A percentile compares a stretch with the other conserved stretches of the same genome.
Conservation (phyloP, 2,797 vertebrate species). For the Enteromius paludinosus region DNA sequence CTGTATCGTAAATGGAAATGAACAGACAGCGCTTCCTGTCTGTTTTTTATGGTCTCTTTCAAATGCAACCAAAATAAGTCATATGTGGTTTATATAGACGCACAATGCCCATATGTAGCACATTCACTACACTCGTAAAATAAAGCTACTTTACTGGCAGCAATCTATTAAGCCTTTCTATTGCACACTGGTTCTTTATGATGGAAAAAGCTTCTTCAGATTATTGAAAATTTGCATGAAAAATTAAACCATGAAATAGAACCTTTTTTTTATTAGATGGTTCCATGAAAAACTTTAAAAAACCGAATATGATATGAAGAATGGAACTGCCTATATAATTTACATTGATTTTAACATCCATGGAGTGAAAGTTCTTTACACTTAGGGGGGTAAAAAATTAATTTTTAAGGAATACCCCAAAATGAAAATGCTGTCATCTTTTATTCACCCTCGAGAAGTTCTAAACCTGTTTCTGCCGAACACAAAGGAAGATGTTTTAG, state of each 20-base stretch:
- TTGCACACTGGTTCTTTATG: background rate
- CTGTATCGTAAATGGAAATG: conserved; percentile 19
- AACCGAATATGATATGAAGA: background rate
- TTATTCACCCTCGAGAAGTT: too few species aligned
- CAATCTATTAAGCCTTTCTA: background rate
- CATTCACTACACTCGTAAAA: conserved; percentile 32
- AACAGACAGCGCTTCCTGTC: conserved; percentile 35
- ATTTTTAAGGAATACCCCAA: too few species aligned
- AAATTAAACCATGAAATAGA: background rate
- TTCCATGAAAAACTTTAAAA: background rate
- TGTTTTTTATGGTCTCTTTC: conserved; percentile 29
- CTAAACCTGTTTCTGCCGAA: too few species aligned
- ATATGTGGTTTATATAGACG: conserved; percentile 49
- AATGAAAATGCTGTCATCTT: too few species aligned
- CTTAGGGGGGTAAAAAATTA: too few species aligned
- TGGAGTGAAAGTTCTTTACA: too few species aligned
- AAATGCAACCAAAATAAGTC: conserved; percentile 32
- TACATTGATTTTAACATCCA: too few species aligned
- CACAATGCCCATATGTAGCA: background rate
- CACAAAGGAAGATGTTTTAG: too few species aligned
- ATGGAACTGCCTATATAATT: background rate
- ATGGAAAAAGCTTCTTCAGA: background rate
- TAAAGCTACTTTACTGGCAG: background rate
- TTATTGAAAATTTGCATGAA: background rate
- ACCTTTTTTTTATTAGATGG: background rate